Conservation (phyloP, 2,888 invertebrate species). For the Adineta ricciae region DNA sequence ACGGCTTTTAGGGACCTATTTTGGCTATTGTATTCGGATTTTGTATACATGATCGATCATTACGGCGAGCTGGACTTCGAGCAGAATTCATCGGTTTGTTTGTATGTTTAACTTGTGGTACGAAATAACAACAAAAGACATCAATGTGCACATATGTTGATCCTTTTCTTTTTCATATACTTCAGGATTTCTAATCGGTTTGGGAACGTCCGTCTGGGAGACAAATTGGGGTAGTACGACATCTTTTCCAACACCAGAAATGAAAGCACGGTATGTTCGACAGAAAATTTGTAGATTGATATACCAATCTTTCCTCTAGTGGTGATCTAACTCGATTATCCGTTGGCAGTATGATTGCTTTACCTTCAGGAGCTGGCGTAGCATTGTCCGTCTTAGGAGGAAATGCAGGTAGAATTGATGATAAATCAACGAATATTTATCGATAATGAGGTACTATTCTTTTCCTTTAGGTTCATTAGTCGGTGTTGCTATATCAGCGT, state of each 20-base stretch:
- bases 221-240: slow-evolving; percentile 40
- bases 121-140: slow-evolving; percentile 27
- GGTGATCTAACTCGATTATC: slow-evolving; percentile 61
- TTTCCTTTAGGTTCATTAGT: slow-evolving; percentile 57
- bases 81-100: slow-evolving; percentile 62
- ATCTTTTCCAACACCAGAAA: slow-evolving; percentile 50
- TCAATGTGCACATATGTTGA: no score
- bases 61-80: slow-evolving; percentile 59
- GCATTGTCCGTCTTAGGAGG: slow-evolving; percentile 68
- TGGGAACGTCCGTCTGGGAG: slow-evolving; percentile 47
- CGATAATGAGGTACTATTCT: background rate
- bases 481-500: slow-evolving; percentile 71
- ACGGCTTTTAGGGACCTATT: slow-evolving; percentile 59
- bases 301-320: slow-evolving; percentile 37
- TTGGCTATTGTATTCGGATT: slow-evolving; percentile 67
- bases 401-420: slow-evolving; percentile 55
- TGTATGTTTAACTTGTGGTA: slow-evolving; percentile 59
- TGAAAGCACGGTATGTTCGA: slow-evolving; percentile 55
- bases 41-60: slow-evolving; percentile 59
- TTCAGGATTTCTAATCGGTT: slow-evolving; percentile 59
- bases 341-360: slow-evolving; percentile 64
- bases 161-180: slow-evolving; percentile 35
- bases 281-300: background rate
- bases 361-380: slow-evolving; percentile 68
- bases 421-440: background rate